Base-by-base conservation (phyloP, 2,113 vertebrate genomes). In the Gorilla gorilla region DNA sequence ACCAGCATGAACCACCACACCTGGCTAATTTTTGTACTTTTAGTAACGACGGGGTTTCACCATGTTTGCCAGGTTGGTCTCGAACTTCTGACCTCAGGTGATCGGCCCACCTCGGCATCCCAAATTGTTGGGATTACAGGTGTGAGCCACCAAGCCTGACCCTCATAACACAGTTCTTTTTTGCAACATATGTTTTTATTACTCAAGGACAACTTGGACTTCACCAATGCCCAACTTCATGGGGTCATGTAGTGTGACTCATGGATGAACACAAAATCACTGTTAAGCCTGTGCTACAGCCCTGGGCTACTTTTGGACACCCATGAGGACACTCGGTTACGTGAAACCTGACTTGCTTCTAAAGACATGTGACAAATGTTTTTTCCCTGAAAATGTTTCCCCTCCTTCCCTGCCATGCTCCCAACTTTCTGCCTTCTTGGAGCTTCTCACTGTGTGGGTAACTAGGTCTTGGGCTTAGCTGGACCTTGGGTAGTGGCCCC, bases 211-310 rank as follows among this genome's bases (percentile, higher is more conserved):
- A 76, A 52, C 89, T 27, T n/a, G 94, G 89, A 55, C 27, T 55
- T 76, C 88, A 68, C 20, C 93, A 70, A 40, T 59, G 85, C 95
- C 93, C 59, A 59, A 48, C 73, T 92, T 72, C 23, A 27, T 20
- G n/a, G 88, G 91, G 93, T 61, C 90, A 35, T 73, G 97, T 97
- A 97, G 98, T 97, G 98, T 98, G 97, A 96, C 90, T 93, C 17
- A 16, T 7, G 90, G 32, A 0, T 12, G 22, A 55, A 85, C 38
- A 40, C 30, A 38, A 18, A 72, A 43, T 73, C 80, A 57, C 14
- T 1, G 17, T 14, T 23, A 12, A 95, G 61, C 88, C 75, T 83
- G 80, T 16, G 83, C 61, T 70, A 81, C 84, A 48, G 92, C 76
- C 75, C 43, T 32, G 66, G 70, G 76, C 50, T 61, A 20, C 96